Evolutionary conservation across 2,888 invertebrate species (phyloP).

Genomic region (Diarsia mendica): DNA sequence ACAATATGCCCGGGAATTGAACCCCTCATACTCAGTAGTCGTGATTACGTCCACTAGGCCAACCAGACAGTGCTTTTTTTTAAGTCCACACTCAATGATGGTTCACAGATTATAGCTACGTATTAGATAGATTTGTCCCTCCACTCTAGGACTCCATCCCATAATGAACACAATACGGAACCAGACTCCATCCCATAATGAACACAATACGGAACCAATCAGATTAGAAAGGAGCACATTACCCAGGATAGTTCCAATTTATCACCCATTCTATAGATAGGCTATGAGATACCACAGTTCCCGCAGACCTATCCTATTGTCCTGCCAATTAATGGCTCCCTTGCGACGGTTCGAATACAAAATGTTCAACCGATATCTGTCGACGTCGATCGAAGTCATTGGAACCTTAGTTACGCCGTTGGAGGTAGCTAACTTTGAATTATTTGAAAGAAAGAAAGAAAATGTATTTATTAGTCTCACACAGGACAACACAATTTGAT

Average conservation of each 20-base stretch:
- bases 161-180: constrained; percentile 23
- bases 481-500: too few relatives aligned
- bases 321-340: constrained; percentile 38
- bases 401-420: neutral
- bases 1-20: too few relatives aligned
- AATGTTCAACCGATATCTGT: constrained; percentile 29
- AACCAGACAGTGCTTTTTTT: too few relatives aligned
- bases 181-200: constrained; percentile 4
- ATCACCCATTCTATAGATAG: constrained; percentile 31
- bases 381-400: constrained; percentile 3
- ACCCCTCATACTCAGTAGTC: too few relatives aligned
- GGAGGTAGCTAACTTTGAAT: constrained; percentile 4
- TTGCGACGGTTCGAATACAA: constrained; percentile 34
- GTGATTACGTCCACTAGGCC: too few relatives aligned
- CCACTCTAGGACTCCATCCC: neutral
- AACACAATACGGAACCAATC: constrained; percentile 35
- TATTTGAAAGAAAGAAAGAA: too few relatives aligned
- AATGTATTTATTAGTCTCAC: too few relatives aligned
- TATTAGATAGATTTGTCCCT: neutral
- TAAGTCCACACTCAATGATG: neutral
- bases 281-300: constrained; percentile 25
- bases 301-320: constrained; percentile 31
- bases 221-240: constrained; percentile 32
- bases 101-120: neutral
- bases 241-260: constrained; percentile 27